phyloP scores from a whole-genome alignment of 1,140 invertebrate species.

The Zelostemma sp. region DNA sequence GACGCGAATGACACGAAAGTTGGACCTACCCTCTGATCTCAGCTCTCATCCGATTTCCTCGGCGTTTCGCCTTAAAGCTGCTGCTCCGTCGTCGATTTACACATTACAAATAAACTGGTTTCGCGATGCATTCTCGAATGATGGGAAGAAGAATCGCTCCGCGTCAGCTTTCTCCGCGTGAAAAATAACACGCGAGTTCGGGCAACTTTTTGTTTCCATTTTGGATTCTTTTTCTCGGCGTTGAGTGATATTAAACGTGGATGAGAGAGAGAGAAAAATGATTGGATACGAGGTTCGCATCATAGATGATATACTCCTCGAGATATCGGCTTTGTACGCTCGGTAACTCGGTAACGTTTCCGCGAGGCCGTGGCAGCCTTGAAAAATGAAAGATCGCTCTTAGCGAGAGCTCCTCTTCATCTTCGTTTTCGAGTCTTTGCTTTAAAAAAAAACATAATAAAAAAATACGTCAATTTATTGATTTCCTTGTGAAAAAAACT shows the following conservation, averaged over 20 bases:
- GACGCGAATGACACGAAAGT: conserved; percentile 17
- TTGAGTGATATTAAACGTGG: conserved; percentile 24
- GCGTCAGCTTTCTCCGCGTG: neutral
- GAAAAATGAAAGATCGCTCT: no score
- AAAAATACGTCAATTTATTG: neutral
- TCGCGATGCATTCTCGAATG: neutral
- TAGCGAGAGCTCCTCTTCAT: no score
- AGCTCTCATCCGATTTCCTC: conserved; percentile 32
- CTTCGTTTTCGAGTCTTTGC: no score
- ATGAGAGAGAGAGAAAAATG: conserved; percentile 10
- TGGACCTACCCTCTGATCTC: conserved; percentile 28
- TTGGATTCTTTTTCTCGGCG: conserved; percentile 20
- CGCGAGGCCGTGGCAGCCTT: no score
- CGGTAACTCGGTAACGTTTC: neutral
- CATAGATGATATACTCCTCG: conserved; percentile 20
- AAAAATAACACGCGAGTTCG: conserved; percentile 16
- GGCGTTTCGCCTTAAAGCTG: conserved; percentile 5
- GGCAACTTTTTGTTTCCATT: conserved; percentile 14
- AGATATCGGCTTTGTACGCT: neutral
- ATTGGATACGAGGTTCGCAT: conserved; percentile 17
- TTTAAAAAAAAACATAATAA: no score
- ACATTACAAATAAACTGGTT: conserved; percentile 26
- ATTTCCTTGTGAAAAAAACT: neutral
- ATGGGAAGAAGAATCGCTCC: neutral
- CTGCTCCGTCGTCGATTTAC: conserved; percentile 20